These are phyloP conservation scores for Neotoxoptera formosana DNA, from an alignment of 1,140 invertebrate genomes.

Conservation along the genomic window DNA sequence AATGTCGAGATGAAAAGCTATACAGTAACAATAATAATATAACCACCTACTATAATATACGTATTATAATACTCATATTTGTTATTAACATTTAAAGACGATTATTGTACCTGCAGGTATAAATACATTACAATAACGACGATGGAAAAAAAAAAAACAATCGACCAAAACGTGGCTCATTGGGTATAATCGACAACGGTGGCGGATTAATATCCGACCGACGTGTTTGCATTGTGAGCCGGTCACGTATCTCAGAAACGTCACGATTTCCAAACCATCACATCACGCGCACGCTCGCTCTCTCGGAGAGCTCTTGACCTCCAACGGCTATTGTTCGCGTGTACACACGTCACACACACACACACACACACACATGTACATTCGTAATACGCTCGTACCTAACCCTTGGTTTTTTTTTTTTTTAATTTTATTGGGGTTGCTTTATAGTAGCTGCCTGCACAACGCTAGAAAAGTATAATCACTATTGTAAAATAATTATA, in stretches of 20 bases:
- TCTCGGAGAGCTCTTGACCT: slow-evolving; percentile 50
- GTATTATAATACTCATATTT: background rate
- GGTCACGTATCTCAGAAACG: slow-evolving; percentile 53
- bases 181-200: slow-evolving; percentile 19
- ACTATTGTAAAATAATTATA: no score
- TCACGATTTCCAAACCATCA: slow-evolving; percentile 52
- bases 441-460: no score
- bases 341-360: background rate
- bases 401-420: background rate
- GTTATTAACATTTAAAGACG: background rate
- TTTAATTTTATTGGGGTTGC: slow-evolving; percentile 1
- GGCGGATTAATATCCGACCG: slow-evolving; percentile 51
- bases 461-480: no score
- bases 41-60: background rate
- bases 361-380: background rate
- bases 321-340: slow-evolving; percentile 42
- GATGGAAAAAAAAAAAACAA: background rate
- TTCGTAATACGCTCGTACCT: background rate
- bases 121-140: background rate
- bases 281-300: slow-evolving; percentile 35
- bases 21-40: background rate
- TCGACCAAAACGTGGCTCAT: background rate
- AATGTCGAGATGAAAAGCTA: background rate
- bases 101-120: background rate
- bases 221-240: slow-evolving; percentile 55